Base-by-base conservation (phyloP, 1,140 invertebrate species). In the Drosophila bocqueti region DNA sequence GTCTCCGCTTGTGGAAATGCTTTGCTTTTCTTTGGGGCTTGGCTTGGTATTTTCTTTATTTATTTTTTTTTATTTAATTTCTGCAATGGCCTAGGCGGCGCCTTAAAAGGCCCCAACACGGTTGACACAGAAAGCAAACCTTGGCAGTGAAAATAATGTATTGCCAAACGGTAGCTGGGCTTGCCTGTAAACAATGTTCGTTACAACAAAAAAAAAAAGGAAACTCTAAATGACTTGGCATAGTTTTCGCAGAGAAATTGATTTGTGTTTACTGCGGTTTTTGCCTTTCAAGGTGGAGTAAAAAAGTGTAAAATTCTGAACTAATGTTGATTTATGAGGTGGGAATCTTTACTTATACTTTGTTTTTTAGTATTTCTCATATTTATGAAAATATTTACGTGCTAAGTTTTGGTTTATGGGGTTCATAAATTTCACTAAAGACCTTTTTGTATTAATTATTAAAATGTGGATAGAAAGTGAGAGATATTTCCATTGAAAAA, bases 91-190 rank as follows among this genome's bases (percentile, higher is more conserved):
- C 66, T 34, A 45, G 55, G 65, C 76, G 76, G 76, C 60, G 67
- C 76, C 76, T 79, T 79, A 79, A 79, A 79, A 72, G 76, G 66
- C 66, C 42, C 75, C 46, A 77, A 50, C 57, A 38, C 52, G 24
- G 58, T 26, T 79, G 76, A 79, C 76, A 73, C 45, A 65, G 59
- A 79, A 72, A 78, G 40, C 65, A 77, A 73, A 79, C 76, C 76
- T 79, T 79, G 76, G 67, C 76, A 79, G 66, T 79, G 76, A 79
- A 79, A 79, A 71, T 79, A 64, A 46, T 40, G 71, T 49, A 55
- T 78, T 50, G 57, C 55, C 73, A 60, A 60, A 76, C 55, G 65
- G 52, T 61, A 42, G 75, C 52, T 52, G 47, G 58, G 65, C 69
- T 72, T 40, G 69, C 45, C 69, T 31, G 40, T 57, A 69, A 71